These are phyloP conservation scores for Pterostichus niger DNA, from an alignment of 2,888 invertebrate genomes.

Conservation along the genomic window DNA sequence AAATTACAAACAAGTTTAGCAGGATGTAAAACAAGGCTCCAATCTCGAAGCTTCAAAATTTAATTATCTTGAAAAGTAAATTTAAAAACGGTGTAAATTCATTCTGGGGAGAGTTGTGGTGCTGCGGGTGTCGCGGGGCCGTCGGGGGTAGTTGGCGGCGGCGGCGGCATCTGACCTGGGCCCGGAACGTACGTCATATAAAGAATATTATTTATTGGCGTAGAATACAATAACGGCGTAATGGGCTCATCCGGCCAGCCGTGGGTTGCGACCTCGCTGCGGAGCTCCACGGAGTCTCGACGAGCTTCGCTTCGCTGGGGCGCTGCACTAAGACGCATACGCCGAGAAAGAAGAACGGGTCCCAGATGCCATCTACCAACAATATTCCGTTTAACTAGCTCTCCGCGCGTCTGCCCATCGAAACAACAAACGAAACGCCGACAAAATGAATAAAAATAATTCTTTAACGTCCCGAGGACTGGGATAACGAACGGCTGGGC, in stretches of 20 bases:
- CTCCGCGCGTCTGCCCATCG: conserved; percentile 68
- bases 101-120: neutral
- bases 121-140: neutral
- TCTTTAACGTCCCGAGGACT: conserved; percentile 55
- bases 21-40: conserved; percentile 40
- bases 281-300: conserved; percentile 66
- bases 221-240: conserved; percentile 76
- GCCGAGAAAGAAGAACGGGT: conserved; percentile 71
- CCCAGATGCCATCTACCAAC: conserved; percentile 73
- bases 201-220: conserved; percentile 77
- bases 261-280: conserved; percentile 33
- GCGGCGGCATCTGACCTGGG: conserved; percentile 56
- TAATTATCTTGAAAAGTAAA: conserved; percentile 49
- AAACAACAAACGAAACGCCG: conserved; percentile 66
- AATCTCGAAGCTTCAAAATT: conserved; percentile 39
- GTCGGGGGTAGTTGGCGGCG: conserved; percentile 19
- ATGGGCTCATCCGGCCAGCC: conserved; percentile 73
- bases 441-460: conserved; percentile 64
- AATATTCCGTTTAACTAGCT: conserved; percentile 74
- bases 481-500: conserved; percentile 34
- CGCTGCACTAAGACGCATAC: conserved; percentile 71
- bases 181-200: conserved; percentile 74
- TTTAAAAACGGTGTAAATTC: conserved; percentile 55
- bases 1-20: conserved; percentile 51
- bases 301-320: conserved; percentile 68